A percentile compares a stretch with the other conserved stretches of the same genome.
Evolutionary conservation across 1,140 invertebrate species (phyloP).

Genomic region (Calephelis nemesis): DNA sequence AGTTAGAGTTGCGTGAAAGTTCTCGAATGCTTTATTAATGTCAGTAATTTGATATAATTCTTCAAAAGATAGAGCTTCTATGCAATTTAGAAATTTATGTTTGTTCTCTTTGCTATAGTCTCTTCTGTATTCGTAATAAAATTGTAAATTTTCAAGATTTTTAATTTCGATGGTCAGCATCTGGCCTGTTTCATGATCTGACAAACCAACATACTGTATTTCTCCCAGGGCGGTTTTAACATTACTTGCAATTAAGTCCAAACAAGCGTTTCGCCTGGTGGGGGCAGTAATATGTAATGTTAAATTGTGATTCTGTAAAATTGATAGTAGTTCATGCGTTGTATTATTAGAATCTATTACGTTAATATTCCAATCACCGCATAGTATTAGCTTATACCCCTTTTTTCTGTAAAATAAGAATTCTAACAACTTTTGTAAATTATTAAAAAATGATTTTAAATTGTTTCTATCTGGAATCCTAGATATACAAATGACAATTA

Average conservation of each 20-base stretch:
- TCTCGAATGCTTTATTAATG: too few species aligned
- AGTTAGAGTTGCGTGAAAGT: not conserved
- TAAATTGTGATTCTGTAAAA: not conserved
- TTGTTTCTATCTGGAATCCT: slow-evolving; percentile 8
- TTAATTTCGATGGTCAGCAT: too few species aligned
- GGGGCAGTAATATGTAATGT: not conserved
- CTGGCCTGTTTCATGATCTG: too few species aligned
- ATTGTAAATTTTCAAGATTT: too few species aligned
- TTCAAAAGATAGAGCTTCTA: not conserved
- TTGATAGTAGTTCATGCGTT: not conserved
- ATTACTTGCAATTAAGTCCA: not conserved
- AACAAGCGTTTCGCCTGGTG: not conserved
- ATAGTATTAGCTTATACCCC: not conserved
- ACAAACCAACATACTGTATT: not conserved
- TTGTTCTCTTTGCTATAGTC: not conserved
- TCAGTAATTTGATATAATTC: too few species aligned
- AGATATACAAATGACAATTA: slow-evolving; percentile 11
- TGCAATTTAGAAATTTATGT: not conserved
- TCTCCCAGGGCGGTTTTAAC: not conserved
- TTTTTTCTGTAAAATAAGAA: not conserved
- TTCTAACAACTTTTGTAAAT: not conserved
- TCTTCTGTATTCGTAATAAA: not conserved
- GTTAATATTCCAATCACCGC: too few species aligned
- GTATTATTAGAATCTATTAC: not conserved
- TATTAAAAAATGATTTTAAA: not conserved